phyloP scores from a whole-genome alignment of 2,888 invertebrate species.

The Caenorhabditis becei region DNA sequence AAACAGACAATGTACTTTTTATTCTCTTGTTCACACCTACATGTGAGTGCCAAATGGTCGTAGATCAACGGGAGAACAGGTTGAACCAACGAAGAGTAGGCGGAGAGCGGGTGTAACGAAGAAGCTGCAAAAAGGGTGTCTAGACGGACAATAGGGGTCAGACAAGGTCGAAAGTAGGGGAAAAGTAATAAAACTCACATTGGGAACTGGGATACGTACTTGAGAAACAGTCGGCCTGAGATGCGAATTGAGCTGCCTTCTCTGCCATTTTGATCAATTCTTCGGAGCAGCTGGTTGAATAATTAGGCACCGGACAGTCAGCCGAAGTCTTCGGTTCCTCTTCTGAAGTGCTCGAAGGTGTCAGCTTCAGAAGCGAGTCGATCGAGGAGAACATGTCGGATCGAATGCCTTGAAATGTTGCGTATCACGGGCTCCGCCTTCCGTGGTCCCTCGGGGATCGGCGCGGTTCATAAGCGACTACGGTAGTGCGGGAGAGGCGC shows the following conservation, averaged over 20 bases:
- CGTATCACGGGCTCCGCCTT: neutral
- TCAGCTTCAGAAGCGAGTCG: conserved; percentile 46
- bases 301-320: conserved; percentile 10
- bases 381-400: conserved; percentile 58
- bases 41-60: conserved; percentile 71
- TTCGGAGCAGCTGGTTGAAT: conserved; percentile 53
- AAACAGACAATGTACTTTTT: conserved; percentile 13
- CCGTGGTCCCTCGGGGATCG: conserved; percentile 13
- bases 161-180: conserved; percentile 54
- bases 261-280: conserved; percentile 54
- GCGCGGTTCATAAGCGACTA: conserved; percentile 59
- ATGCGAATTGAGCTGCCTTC: conserved; percentile 28
- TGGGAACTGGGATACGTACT: conserved; percentile 81
- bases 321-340: conserved; percentile 1
- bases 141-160: neutral
- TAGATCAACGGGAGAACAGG: conserved; percentile 67
- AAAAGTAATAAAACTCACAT: conserved; percentile 80
- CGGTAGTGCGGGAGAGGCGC: conserved; percentile 37
- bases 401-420: conserved; percentile 29
- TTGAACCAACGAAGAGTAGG: conserved; percentile 51
- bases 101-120: conserved; percentile 19
- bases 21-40: conserved; percentile 7
- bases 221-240: conserved; percentile 79
- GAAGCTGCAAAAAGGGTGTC: conserved; percentile 17
- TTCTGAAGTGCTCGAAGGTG: neutral